Base-by-base conservation (phyloP, 2,113 vertebrate genomes). In the Tachuris rubrigastra region DNA sequence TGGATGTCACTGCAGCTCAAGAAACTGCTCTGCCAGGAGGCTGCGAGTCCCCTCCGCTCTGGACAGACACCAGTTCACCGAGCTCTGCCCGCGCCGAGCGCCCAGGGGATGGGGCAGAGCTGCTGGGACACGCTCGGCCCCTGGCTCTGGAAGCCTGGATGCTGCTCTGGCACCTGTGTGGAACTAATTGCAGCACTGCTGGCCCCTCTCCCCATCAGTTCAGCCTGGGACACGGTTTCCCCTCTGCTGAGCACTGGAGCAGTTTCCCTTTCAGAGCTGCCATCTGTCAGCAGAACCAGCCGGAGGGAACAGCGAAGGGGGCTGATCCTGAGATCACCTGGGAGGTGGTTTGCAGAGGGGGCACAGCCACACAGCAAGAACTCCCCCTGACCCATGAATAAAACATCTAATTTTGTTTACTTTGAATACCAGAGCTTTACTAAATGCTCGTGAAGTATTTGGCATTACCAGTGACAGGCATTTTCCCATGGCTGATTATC, bases 1-100 rank as follows among this genome's bases (percentile, higher is more conserved):
- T 96, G 95, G 96, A 96, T 95, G 96, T 96, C 95, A 97, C 90
- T 96, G 72, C 30, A 94, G 95, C 91, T 16, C 94, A 63, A n/a
- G 58, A 5, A 90, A 68, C 3, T 4, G 12, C 37, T 2, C 31
- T 3, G 28, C 6, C 73, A 9, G 55, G 42, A 46, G 39, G 14
- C 72, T 25, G 39, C 63, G 2, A 69, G 33, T 12, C 17, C 65
- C 33, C 21, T 0, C 8, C 7, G 89, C 69, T 25, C 31, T 9
- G 31, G 44, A 5, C 6, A 33, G 47, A 30, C 2, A 74, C 2
- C 12, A 23, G 19, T 24, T 62, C 12, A 77, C 60, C 30, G 17
- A 5, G 5, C 15, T 12, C 37, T 17, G 24, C 13, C 39, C n/a
- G 37, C 21, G 60, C 85, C 63, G n/a, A 47, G 66, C 10, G 8